Evolutionary conservation across 1,140 invertebrate species (phyloP), one percentile per base, ranked within the genome.

Genomic region (Muscidifurax raptorellus): DNA sequence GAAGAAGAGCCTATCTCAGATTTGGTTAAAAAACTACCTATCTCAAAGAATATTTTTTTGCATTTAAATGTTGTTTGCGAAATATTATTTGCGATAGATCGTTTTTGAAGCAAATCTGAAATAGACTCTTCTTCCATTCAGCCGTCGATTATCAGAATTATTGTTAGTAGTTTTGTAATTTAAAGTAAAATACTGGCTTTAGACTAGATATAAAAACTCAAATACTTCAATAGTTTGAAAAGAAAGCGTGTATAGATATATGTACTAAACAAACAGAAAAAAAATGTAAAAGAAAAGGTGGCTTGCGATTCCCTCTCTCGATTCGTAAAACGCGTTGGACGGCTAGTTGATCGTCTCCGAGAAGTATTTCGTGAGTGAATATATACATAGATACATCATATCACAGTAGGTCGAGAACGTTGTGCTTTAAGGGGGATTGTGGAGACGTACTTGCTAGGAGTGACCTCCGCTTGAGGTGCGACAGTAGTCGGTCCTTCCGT

Each of bases 401-500:
- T 40, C 36, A n/a, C 18, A 18, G 22, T n/a, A 18, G 6, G 52
- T 59, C 18, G 52, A 22, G 18, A 15, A 15, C 44, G 12, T 66
- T 66, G 22, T 66, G 25, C 66, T 69, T 69, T 28, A 69, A 69
- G 28, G 67, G 82, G 86, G 1, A 59, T 59, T 59, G 4, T 59
- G 89, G 87, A 86, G 89, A 94, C 96, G 93, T 96, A 97, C 96
- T 96, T 96, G 96, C 95, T 87, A 96, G 93, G 87, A 95, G 95
- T 87, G 95, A 95, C 91, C 96, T 96, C 91, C 95, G 94, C 94
- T 97, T 98, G 94, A 95, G 94, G 92, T 95, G 95, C 90, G 95
- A 95, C 89, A 96, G 95, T 89, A 95, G 94, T 90, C 96, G 94
- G 87, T 97, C 96, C 92, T 97, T 97, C 88, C 97, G 95, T 88